Evolutionary conservation across 2,888 invertebrate genomes (phyloP).

Genomic region (Cerceris rybyensis): DNA sequence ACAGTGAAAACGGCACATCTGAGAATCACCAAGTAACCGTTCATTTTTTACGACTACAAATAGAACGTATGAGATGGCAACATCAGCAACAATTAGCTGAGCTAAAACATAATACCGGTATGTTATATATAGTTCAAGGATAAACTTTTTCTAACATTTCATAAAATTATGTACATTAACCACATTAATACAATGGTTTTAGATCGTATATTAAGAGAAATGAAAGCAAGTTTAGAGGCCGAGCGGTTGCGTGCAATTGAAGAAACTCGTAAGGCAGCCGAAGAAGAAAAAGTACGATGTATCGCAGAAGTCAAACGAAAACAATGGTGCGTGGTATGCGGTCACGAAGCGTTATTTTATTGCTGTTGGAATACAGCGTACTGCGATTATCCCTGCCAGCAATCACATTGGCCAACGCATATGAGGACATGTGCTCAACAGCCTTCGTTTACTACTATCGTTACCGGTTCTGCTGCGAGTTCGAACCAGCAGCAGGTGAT

Average conservation of each 20-base stretch:
- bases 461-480: conserved; percentile 51
- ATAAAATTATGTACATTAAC: not conserved
- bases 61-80: conserved; percentile 88
- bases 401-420: conserved; percentile 92
- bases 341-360: conserved; percentile 94
- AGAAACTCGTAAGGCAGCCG: conserved; percentile 87
- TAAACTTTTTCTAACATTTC: conserved; percentile 4
- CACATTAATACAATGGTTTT: conserved; percentile 53
- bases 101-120: conserved; percentile 88
- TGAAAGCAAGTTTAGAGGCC: conserved; percentile 87
- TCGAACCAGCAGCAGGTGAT: conserved; percentile 68
- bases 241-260: conserved; percentile 87
- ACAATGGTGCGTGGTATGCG: conserved; percentile 96
- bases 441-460: conserved; percentile 54
- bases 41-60: conserved; percentile 85
- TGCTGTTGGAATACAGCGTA: conserved; percentile 99
- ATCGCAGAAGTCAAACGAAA: conserved; percentile 92
- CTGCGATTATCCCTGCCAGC: conserved; percentile 94
- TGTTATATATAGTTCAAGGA: conserved; percentile 35
- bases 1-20: conserved; percentile 52
- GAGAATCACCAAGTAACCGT: conserved; percentile 84
- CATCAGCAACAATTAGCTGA: conserved; percentile 90
- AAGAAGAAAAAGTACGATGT: conserved; percentile 87
- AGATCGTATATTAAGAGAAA: conserved; percentile 88
- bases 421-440: conserved; percentile 85